Evolutionary conservation across 2,797 vertebrate genomes (phyloP).

Genomic region (Spizella passerina): DNA sequence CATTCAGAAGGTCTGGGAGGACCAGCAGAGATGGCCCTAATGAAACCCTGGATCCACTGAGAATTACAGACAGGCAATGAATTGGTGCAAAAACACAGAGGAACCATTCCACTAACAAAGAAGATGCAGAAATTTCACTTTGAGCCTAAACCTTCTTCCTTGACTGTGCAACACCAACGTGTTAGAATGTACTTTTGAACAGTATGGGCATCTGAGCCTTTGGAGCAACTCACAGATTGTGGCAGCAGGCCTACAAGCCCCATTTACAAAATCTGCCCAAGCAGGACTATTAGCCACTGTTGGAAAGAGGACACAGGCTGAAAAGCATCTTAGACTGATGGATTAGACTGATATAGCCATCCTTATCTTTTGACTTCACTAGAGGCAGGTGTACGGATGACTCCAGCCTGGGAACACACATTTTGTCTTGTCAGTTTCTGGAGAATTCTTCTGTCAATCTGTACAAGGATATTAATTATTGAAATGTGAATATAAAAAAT

Average conservation of each 20-base stretch:
- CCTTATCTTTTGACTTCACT: not conserved
- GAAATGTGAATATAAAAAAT: not conserved
- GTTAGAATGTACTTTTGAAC: not conserved
- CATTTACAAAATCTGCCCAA: not conserved
- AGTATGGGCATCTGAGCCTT: not conserved
- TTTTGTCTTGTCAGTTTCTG: not conserved
- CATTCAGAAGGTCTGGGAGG: not conserved
- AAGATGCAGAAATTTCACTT: not conserved
- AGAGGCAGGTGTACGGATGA: not conserved
- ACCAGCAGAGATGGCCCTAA: not conserved
- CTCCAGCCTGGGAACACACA: not conserved
- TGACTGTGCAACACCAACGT: rapidly evolving
- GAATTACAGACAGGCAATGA: not conserved
- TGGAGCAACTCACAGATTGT: not conserved
- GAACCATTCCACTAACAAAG: not conserved
- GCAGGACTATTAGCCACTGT: not conserved
- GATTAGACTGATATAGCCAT: not conserved
- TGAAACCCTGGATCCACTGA: not conserved
- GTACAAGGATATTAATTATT: not conserved
- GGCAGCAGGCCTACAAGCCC: not conserved
- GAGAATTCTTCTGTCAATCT: not conserved
- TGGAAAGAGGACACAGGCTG: not conserved
- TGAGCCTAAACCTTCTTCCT: not conserved
- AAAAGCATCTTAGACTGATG: not conserved
- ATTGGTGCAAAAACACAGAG: not conserved